Evolutionary conservation across 35 echinoderm and acorn worm genomes (phyloP).

Genomic region (Apostichopus japonicus): DNA sequence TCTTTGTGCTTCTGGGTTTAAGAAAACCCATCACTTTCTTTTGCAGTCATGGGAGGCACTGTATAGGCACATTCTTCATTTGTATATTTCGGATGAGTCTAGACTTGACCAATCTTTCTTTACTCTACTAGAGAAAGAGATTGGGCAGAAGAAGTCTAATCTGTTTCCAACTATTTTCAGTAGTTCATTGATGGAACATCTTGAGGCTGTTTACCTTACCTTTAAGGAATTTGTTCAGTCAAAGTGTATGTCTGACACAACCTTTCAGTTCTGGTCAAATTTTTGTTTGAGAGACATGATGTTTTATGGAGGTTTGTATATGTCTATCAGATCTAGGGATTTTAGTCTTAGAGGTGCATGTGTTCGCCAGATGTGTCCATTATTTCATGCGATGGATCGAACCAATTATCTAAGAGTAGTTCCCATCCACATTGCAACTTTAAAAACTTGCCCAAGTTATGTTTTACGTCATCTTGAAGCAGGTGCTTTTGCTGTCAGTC

Average conservation of each 20-base stretch:
- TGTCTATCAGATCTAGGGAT: constrained; percentile 28
- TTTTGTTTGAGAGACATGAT: constrained; percentile 15
- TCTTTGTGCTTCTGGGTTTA: constrained; percentile 35
- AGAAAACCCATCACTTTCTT: constrained; percentile 64
- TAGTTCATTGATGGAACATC: background rate
- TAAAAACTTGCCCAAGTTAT: background rate
- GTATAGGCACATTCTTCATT: constrained; percentile 44
- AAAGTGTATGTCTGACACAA: background rate
- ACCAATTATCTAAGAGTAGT: constrained; percentile 32
- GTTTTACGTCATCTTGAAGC: background rate
- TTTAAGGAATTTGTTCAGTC: constrained; percentile 6
- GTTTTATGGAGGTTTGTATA: background rate
- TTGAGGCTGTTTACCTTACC: constrained; percentile 14
- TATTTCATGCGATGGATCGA: constrained; percentile 42
- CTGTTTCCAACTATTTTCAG: constrained; percentile 34
- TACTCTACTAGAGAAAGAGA: background rate
- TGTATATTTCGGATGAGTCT: constrained; percentile 7
- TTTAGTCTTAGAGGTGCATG: constrained; percentile 29
- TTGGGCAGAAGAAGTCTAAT: background rate
- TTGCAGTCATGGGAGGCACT: constrained; percentile 59
- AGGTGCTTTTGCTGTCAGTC: constrained; percentile 41
- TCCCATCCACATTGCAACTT: constrained; percentile 27
- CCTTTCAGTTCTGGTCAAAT: constrained; percentile 32
- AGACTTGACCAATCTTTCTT: background rate
- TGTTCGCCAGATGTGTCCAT: background rate